Evolutionary conservation across 1,140 invertebrate genomes (phyloP).

Genomic region (Leptinotarsa defecta): DNA sequence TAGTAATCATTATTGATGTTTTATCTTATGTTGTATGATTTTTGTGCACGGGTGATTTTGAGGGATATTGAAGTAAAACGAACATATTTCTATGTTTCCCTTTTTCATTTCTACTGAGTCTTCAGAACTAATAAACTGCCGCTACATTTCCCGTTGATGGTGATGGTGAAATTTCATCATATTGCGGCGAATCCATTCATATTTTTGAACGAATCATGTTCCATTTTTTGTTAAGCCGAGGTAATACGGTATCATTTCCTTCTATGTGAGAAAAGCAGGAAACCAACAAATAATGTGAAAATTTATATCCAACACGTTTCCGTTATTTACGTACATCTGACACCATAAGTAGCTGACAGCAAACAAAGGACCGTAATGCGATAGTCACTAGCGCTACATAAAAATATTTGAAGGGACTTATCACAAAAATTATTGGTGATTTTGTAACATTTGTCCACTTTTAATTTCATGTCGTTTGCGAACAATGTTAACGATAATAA

Average conservation of each 20-base stretch:
- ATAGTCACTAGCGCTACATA: too few relatives aligned
- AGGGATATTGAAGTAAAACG: not conserved
- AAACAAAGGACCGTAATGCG: not conserved
- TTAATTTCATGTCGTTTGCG: too few relatives aligned
- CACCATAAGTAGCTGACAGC: not conserved
- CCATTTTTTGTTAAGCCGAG: slow-evolving; percentile 2
- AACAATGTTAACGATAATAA: too few relatives aligned
- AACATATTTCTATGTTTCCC: not conserved
- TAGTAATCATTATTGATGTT: too few relatives aligned
- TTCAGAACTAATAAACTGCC: not conserved
- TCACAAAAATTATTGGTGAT: too few relatives aligned
- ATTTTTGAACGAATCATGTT: not conserved
- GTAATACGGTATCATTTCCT: not conserved
- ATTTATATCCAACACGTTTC: not conserved
- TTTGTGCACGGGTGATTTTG: too few relatives aligned
- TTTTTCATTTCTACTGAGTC: not conserved
- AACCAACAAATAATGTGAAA: not conserved
- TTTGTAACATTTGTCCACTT: too few relatives aligned
- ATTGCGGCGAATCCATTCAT: not conserved
- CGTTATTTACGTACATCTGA: not conserved
- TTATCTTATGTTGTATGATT: too few relatives aligned
- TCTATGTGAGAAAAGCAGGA: not conserved
- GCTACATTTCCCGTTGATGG: not conserved
- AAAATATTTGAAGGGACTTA: too few relatives aligned
- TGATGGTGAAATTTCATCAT: not conserved